Evolutionary conservation across 2,888 invertebrate species (phyloP), one percentile per base, ranked within the genome.

Genomic region (Aspidapion aeneum): DNA sequence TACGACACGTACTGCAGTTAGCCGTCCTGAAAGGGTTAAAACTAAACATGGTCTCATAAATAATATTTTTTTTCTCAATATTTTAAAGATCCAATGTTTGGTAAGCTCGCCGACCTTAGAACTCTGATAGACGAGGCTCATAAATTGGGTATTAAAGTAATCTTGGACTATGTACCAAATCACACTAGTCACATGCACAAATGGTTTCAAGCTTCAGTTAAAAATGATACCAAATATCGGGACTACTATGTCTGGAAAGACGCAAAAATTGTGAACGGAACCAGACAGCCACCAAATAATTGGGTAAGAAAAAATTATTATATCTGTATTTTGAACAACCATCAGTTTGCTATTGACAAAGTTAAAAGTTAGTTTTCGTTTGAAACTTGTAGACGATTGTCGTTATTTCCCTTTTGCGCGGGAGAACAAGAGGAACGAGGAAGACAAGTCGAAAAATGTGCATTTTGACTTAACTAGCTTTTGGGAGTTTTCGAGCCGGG

Each of bases 171-270:
- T 62, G 81, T 82, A 1, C 81, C 82, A 1, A 82, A 81, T 77
- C 93, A 93, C 72, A 86, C 90, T 0, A 93, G 93, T 67, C 86
- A 89, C 57, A 81, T 90, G 68, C 91, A 94, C 57, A 84, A 86
- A 1, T 97, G 96, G 91, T 97, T 97, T 78, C 75, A 79, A 20
- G 82, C 86, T 60, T 94, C 94, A 0, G 82, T 86, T 1, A 80
- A 82, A 0, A 79, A 79, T 1, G 83, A 85, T 58, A 81, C 84
- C 0, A 84, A 84, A 0, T 94, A 86, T 73, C 86, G 85, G 49
- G 85, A 93, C 75, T 93, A 87, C 75, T 94, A 91, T 69, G 78
- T 94, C 7, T 96, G 96, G 95, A 80, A 80, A 68, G 79, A 70
- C 52, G 69, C 61, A 16, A 60, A 69, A 72, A 58, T 48, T 9